Conservation (phyloP, 2,888 invertebrate species). For the Calameuta idolon region DNA sequence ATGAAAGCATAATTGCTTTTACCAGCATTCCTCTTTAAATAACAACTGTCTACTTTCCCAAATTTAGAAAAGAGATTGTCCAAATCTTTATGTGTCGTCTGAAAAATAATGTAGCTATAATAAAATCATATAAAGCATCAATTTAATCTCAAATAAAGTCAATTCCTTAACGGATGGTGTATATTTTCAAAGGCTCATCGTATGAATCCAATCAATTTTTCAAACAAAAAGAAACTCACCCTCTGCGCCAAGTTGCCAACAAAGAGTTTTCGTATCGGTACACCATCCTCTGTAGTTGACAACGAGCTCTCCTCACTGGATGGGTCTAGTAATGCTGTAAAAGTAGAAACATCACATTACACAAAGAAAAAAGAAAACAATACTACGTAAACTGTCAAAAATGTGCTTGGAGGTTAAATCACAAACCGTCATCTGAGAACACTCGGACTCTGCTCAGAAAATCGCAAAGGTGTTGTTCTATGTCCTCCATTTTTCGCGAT, state of each 20-base stretch:
- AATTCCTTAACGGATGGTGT: neutral
- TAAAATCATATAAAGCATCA: neutral
- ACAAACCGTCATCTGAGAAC: constrained; percentile 25
- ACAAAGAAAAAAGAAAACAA: neutral
- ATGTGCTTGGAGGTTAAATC: constrained; percentile 10
- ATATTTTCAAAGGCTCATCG: neutral
- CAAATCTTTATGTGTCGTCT: constrained; percentile 71
- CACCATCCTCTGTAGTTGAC: constrained; percentile 70
- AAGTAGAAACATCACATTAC: neutral
- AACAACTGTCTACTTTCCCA: constrained; percentile 72
- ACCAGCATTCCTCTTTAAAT: constrained; percentile 69
- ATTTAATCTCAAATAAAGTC: neutral
- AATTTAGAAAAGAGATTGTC: constrained; percentile 71
- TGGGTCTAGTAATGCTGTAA: neutral
- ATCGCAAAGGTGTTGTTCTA: constrained; percentile 23
- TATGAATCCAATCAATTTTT: neutral
- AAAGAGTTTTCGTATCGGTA: constrained; percentile 73
- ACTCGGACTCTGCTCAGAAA: constrained; percentile 27
- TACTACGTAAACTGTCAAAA: neutral
- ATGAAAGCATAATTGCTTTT: constrained; percentile 71
- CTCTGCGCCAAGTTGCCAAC: constrained; percentile 72
- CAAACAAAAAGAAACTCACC: constrained; percentile 59
- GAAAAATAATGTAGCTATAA: constrained; percentile 42
- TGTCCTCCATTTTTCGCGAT: constrained; percentile 27
- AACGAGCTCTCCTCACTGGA: constrained; percentile 12